A percentile compares a stretch with the other conserved stretches of the same genome.
phyloP scores from a whole-genome alignment of 2,113 vertebrate genomes.

The Nannospalax galili region DNA sequence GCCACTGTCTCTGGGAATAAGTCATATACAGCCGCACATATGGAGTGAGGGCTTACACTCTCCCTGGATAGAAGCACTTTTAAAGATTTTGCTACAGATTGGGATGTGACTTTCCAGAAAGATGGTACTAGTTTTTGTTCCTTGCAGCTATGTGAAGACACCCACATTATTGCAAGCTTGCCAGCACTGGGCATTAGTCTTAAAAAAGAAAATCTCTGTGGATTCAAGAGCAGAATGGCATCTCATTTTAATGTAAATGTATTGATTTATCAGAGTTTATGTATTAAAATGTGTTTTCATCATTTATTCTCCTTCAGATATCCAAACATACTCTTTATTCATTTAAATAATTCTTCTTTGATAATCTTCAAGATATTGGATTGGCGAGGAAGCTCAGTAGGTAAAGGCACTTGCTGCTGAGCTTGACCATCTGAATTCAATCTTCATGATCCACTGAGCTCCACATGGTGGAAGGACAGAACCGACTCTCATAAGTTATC shows the following conservation, averaged over 20 bases:
- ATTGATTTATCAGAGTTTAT: neutral
- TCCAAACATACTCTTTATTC: neutral
- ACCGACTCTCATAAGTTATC: neutral
- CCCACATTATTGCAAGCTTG: neutral
- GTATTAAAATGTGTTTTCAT: neutral
- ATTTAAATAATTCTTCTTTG: neutral
- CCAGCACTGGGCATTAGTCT: neutral
- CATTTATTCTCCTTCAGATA: conserved; percentile 5
- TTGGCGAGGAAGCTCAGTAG: neutral
- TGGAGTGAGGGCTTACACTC: neutral
- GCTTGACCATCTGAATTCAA: neutral
- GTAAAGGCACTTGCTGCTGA: neutral
- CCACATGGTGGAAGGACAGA: neutral
- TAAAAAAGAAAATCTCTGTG: neutral
- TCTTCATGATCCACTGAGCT: neutral
- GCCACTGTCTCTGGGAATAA: neutral
- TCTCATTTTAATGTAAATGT: neutral
- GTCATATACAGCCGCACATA: neutral
- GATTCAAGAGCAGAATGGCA: neutral
- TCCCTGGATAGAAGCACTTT: neutral
- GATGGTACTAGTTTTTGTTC: neutral
- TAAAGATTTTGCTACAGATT: neutral
- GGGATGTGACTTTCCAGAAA: neutral
- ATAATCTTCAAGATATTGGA: neutral
- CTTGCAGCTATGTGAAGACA: neutral